phyloP scores from a whole-genome alignment of 2,888 invertebrate species.

The Chirona hameri region DNA sequence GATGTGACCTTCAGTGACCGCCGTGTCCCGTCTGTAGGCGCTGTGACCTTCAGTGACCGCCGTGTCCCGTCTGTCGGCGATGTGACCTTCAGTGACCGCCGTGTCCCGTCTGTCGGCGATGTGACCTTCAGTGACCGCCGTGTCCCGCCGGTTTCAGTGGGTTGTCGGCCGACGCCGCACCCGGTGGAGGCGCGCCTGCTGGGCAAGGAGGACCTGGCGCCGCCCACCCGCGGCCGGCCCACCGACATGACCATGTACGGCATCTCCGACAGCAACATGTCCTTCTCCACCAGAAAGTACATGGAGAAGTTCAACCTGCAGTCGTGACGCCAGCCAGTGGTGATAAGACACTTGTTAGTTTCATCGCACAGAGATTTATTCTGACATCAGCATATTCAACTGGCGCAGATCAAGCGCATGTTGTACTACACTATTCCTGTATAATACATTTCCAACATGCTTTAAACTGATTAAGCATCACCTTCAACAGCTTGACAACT shows the following conservation, averaged over 20 bases:
- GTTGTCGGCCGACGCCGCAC: background rate
- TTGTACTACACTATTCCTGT: background rate
- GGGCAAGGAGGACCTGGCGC: constrained; percentile 9
- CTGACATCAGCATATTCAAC: background rate
- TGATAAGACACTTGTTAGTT: background rate
- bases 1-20: no score
- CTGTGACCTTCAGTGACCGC: no score
- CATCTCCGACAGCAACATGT: constrained; percentile 13
- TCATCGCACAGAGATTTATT: background rate
- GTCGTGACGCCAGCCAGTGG: background rate
- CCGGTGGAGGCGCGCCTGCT: background rate
- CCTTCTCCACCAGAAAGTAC: constrained; percentile 6
- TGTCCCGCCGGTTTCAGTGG: background rate
- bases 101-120: no score
- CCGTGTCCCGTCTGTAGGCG: no score
- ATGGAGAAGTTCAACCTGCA: constrained; percentile 28
- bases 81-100: no score
- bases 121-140: no score
- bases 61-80: no score
- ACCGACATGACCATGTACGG: constrained; percentile 22
- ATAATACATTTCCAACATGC: background rate
- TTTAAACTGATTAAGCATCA: no score
- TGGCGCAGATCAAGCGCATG: background rate
- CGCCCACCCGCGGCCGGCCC: background rate
- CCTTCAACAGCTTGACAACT: background rate